Evolutionary conservation across 1,140 invertebrate genomes (phyloP).

Genomic region (Bombus confusus): DNA sequence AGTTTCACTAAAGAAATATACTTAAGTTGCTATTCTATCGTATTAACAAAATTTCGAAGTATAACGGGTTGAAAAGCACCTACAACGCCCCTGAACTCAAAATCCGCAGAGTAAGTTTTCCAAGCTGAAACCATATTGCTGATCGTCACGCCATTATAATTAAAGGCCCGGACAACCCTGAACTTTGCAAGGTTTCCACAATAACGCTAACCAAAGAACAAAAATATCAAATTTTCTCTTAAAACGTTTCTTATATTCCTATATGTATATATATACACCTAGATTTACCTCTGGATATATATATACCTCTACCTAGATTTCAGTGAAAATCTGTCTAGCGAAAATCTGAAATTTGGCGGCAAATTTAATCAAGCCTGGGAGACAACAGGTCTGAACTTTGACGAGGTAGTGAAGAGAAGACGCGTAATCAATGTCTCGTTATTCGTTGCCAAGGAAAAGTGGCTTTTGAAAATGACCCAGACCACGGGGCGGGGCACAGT

Average conservation of each 20-base stretch:
- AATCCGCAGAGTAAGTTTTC: not conserved
- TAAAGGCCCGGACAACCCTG: not conserved
- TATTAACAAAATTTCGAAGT: not conserved
- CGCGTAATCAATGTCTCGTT: slow-evolving; percentile 1
- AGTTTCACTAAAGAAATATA: too few species aligned
- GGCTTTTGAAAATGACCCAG: slow-evolving; percentile 43
- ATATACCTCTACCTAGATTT: not conserved
- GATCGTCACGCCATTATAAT: not conserved
- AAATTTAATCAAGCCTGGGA: not conserved
- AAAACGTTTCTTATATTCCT: too few species aligned
- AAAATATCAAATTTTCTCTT: not conserved
- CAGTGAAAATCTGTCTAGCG: too few species aligned
- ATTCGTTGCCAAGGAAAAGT: not conserved
- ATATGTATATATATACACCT: too few species aligned
- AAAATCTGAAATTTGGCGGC: not conserved
- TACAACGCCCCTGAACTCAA: not conserved
- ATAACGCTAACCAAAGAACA: not conserved
- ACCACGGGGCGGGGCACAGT: not conserved
- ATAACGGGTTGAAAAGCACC: not conserved
- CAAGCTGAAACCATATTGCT: not conserved
- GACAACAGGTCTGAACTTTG: not conserved
- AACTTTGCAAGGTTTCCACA: not conserved
- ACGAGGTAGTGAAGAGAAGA: not conserved
- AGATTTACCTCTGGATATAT: too few species aligned
- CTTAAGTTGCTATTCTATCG: not conserved